These are phyloP conservation scores for Chirona hameri DNA, from an alignment of 2,888 invertebrate species.

Conservation along the genomic window DNA sequence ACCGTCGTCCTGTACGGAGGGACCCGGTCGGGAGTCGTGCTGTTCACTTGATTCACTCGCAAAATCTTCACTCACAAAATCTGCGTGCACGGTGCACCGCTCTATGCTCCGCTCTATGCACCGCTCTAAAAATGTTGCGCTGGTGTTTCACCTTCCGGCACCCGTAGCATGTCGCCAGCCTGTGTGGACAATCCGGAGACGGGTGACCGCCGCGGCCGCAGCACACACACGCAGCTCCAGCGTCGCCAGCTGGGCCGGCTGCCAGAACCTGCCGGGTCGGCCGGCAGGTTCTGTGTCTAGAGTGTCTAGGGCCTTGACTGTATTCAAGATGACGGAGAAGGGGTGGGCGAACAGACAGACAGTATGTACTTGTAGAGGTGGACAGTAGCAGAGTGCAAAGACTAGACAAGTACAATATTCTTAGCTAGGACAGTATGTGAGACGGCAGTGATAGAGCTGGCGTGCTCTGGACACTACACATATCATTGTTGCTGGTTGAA, in stretches of 20 bases:
- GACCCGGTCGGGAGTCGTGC: background rate
- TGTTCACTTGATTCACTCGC: background rate
- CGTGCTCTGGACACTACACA: too few relatives aligned
- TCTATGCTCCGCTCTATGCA: background rate
- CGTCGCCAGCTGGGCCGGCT: background rate
- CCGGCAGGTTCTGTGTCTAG: too few relatives aligned
- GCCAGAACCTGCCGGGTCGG: background rate
- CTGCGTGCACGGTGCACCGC: too few relatives aligned
- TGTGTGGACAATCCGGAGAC: background rate
- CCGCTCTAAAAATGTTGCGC: background rate
- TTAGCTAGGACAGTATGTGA: too few relatives aligned
- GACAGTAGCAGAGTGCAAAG: too few relatives aligned
- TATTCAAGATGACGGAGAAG: too few relatives aligned
- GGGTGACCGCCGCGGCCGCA: background rate
- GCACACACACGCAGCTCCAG: background rate
- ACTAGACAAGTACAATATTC: too few relatives aligned
- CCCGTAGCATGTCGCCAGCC: background rate
- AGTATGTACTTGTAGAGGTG: too few relatives aligned
- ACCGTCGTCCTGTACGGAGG: background rate
- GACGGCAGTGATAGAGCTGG: too few relatives aligned
- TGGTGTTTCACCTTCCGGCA: background rate
- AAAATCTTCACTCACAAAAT: background rate
- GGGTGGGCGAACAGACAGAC: too few relatives aligned
- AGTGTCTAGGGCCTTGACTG: too few relatives aligned
- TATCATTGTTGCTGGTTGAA: too few relatives aligned